Percentiles rank a stretch among this genome's conserved stretches.
Conservation (phyloP, 2,113 vertebrate genomes). For the Anser brachyrhynchus region DNA sequence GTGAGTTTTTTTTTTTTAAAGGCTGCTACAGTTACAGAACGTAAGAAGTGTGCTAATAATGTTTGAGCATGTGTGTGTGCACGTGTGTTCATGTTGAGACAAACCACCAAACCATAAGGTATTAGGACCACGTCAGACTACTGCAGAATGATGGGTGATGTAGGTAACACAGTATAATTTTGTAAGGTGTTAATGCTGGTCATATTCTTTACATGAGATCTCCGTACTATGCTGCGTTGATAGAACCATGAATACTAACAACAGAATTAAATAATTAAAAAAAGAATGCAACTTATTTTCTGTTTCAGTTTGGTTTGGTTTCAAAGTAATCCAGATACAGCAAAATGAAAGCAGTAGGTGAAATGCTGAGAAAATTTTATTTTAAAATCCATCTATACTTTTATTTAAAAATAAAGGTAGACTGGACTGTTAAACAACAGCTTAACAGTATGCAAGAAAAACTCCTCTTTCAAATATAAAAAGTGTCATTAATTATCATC, state of each 20-base stretch:
- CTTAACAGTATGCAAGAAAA: neutral
- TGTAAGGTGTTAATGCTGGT: neutral
- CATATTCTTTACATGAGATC: neutral
- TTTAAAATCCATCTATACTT: neutral
- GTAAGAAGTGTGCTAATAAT: neutral
- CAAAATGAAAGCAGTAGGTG: neutral
- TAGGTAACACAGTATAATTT: neutral
- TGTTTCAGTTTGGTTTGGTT: too few relatives aligned
- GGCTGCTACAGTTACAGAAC: neutral
- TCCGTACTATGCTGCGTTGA: neutral
- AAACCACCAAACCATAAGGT: neutral
- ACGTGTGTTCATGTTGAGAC: neutral
- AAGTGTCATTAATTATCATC: neutral
- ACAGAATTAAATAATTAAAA: neutral
- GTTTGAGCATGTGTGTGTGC: rapidly evolving
- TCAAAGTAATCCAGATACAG: neutral
- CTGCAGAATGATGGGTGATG: neutral
- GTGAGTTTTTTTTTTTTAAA: neutral
- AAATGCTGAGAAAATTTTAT: neutral
- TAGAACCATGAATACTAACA: neutral
- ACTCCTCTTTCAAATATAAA: neutral
- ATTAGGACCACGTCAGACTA: neutral
- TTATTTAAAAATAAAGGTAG: neutral
- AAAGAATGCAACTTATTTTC: neutral
- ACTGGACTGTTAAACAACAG: neutral